Evolutionary conservation across 2,888 invertebrate species (phyloP).

Genomic region (Poecilobothrus nobilitatus): DNA sequence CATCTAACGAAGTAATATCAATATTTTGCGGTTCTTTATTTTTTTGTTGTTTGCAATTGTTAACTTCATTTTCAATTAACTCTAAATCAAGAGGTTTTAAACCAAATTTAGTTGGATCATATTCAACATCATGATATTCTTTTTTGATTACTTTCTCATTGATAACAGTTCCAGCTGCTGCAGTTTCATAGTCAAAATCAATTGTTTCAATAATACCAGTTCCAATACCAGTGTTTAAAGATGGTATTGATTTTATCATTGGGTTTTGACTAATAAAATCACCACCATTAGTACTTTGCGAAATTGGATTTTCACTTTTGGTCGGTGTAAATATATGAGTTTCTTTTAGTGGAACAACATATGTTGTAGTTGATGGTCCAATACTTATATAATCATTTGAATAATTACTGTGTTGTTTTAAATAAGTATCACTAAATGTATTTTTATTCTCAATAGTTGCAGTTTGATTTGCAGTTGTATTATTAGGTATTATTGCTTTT

Average conservation of each 20-base stretch:
- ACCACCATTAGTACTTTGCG: conserved; percentile 19
- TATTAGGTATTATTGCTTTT: conserved; percentile 2
- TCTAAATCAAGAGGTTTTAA: neutral
- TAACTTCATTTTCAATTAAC: neutral
- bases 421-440: conserved; percentile 17
- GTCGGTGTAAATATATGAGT: conserved; percentile 44
- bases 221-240: conserved; percentile 17
- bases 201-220: conserved; percentile 29
- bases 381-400: conserved; percentile 23
- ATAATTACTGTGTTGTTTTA: conserved; percentile 22
- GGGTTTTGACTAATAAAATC: conserved; percentile 15
- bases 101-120: conserved; percentile 31
- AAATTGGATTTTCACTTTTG: conserved; percentile 32
- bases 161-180: conserved; percentile 42
- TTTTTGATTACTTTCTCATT: conserved; percentile 44
- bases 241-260: conserved; percentile 25
- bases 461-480: neutral
- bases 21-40: neutral
- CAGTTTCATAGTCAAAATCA: conserved; percentile 42
- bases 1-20: neutral
- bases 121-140: conserved; percentile 44
- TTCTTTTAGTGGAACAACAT: conserved; percentile 40
- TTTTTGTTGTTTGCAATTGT: neutral
- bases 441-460: neutral
- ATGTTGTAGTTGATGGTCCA: conserved; percentile 30